Base-by-base conservation (phyloP, 2,888 invertebrate species). In the Drosophila atripex region DNA sequence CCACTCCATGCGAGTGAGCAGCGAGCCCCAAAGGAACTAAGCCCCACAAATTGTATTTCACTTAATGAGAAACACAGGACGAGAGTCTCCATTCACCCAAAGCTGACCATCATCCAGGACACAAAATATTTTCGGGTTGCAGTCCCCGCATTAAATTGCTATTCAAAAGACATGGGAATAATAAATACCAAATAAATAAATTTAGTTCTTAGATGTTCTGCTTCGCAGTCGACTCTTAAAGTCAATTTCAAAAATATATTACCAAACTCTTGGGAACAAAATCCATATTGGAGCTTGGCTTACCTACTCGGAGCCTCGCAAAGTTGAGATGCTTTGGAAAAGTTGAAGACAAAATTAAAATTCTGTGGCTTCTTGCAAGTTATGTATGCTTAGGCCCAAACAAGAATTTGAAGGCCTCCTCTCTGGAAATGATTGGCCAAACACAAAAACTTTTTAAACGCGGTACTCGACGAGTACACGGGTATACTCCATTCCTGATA, bases 21-120 rank as follows among this genome's bases (percentile, higher is more conserved):
- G 45, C 8, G 9, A 30, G 21, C 43, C 63, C 61, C 61, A 28
- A 21, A 51, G 63, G 51, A 30, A 46, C 61, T 64, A 60, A 61
- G 63, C 45, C 16, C n/a, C 21, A 38, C 45, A 64, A 64, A 64
- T 60, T 64, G 61, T 64, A 52, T 51, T 64, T 52, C 46, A 52
- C 61, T 64, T 52, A 64, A 64, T 52, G 61, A 61, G 63, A 64
- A 61, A 57, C 51, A 51, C 51, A 50, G 51, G 51, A 30, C 39
- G 32, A 46, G 30, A 23, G 46, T 30, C 16, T 38, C 12, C 38
- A 23, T 12, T 30, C 21, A 9, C 11, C 54, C 14, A 43, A 21
- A 53, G 53, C 43, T 45, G 45, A 45, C 57, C 45, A 45, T 21
- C 45, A 41, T 9, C 28, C 21, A 39, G n/a, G 12, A 12, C n/a